These are phyloP conservation scores for Cataglyphis cursor DNA, from an alignment of 2,888 invertebrate species.

Conservation along the genomic window DNA sequence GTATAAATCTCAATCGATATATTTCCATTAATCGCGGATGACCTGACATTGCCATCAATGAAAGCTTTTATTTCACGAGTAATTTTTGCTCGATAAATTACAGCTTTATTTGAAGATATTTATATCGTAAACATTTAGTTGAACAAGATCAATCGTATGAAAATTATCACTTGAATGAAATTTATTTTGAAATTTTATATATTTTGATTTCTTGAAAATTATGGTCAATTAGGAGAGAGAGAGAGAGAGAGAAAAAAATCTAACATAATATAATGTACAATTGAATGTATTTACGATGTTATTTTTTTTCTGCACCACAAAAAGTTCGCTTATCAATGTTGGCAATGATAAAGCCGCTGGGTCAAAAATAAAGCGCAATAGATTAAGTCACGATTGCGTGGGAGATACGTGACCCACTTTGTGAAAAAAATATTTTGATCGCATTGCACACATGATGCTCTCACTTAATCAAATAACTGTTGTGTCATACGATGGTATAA, in stretches of 20 bases:
- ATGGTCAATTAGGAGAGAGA: background rate
- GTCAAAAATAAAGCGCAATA: slow-evolving; percentile 53
- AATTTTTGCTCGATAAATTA: background rate
- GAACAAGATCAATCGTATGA: background rate
- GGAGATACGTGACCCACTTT: slow-evolving; percentile 47
- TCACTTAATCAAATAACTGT: slow-evolving; percentile 37
- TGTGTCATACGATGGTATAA: slow-evolving; percentile 8
- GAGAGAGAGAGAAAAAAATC: too few relatives aligned
- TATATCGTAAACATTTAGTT: background rate
- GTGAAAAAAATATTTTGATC: slow-evolving; percentile 56
- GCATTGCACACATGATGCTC: background rate
- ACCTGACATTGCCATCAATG: background rate
- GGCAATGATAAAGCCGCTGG: slow-evolving; percentile 47
- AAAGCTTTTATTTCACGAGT: background rate
- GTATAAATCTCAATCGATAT: slow-evolving; percentile 66
- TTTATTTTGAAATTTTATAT: background rate
- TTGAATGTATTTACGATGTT: slow-evolving; percentile 24
- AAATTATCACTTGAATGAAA: background rate
- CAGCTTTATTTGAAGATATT: background rate
- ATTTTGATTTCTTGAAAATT: background rate
- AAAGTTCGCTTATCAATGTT: slow-evolving; percentile 51
- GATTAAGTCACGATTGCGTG: slow-evolving; percentile 40
- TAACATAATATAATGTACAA: background rate
- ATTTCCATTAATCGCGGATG: background rate
- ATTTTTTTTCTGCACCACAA: slow-evolving; percentile 16